Conservation (phyloP, 2,888 invertebrate species). For the Coecobrya sp. region DNA sequence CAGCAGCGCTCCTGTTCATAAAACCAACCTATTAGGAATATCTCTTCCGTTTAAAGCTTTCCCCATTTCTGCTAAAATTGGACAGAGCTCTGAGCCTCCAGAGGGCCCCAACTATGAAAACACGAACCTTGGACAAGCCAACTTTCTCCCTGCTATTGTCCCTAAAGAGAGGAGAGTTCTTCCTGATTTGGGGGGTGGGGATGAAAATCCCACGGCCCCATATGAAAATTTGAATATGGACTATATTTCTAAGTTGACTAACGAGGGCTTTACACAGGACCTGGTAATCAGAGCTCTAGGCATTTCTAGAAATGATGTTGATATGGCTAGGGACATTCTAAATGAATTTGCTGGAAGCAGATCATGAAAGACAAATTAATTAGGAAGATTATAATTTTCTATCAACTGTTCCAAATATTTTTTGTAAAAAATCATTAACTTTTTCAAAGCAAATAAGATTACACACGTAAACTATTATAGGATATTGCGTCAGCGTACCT, state of each 20-base stretch:
- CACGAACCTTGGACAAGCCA: constrained; percentile 88
- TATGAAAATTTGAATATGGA: constrained; percentile 97
- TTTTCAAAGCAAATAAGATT: constrained; percentile 2
- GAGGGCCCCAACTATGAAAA: constrained; percentile 89
- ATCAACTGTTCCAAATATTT: constrained; percentile 28
- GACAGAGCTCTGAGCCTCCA: constrained; percentile 27
- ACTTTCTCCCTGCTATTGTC: constrained; percentile 50
- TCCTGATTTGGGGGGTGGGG: constrained; percentile 54
- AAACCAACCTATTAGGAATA: constrained; percentile 64
- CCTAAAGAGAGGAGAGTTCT: constrained; percentile 62
- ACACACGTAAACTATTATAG: background rate
- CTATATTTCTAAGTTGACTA: constrained; percentile 95
- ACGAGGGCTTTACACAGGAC: constrained; percentile 96
- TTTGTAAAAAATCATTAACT: constrained; percentile 26
- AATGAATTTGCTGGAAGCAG: constrained; percentile 92
- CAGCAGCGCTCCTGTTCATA: background rate
- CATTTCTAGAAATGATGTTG: constrained; percentile 97
- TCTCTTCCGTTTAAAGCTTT: constrained; percentile 78
- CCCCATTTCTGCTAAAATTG: constrained; percentile 68
- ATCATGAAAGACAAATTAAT: constrained; percentile 66
- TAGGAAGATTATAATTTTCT: constrained; percentile 6
- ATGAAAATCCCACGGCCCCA: constrained; percentile 87
- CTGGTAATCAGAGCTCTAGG: constrained; percentile 97
- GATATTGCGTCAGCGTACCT: constrained; percentile 13
- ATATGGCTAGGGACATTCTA: constrained; percentile 98